phyloP scores from a whole-genome alignment of 2,797 vertebrate genomes.

The Sebastiscus tertius region DNA sequence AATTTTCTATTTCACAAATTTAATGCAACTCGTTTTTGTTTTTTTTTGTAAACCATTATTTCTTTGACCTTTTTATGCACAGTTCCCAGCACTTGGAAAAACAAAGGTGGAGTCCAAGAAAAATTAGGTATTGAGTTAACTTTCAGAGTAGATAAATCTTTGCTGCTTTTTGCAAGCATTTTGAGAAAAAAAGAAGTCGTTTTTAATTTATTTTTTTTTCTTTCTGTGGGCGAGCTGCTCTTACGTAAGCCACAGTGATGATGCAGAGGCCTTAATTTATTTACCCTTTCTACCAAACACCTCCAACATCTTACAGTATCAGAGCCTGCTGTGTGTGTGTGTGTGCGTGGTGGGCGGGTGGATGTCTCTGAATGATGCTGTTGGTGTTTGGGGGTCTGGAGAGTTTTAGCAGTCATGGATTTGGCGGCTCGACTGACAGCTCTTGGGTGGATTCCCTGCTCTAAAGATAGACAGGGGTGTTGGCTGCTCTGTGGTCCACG shows the following conservation, averaged over 20 bases:
- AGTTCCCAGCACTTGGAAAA: slow-evolving; percentile 84
- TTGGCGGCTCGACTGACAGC: slow-evolving; percentile 73
- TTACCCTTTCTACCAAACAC: slow-evolving; percentile 46
- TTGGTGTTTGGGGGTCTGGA: slow-evolving; percentile 72
- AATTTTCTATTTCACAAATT: slow-evolving; percentile 87
- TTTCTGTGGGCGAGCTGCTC: slow-evolving; percentile 39
- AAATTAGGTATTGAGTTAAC: slow-evolving; percentile 78
- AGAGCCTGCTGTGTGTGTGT: neutral
- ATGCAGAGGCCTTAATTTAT: slow-evolving; percentile 58
- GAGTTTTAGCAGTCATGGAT: slow-evolving; percentile 66
- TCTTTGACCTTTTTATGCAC: slow-evolving; percentile 82
- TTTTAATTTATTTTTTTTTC: slow-evolving; percentile 35
- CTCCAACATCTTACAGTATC: slow-evolving; percentile 35
- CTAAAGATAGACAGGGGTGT: slow-evolving; percentile 87
- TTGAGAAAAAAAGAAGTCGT: slow-evolving; percentile 46
- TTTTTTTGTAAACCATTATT: slow-evolving; percentile 79
- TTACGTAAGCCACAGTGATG: slow-evolving; percentile 47
- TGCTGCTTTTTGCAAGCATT: slow-evolving; percentile 63
- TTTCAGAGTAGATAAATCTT: slow-evolving; percentile 83
- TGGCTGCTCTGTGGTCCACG: slow-evolving; percentile 77
- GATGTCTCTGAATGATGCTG: slow-evolving; percentile 61
- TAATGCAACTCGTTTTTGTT: slow-evolving; percentile 77
- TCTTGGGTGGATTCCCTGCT: slow-evolving; percentile 82
- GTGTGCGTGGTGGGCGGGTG: slow-evolving; percentile 3
- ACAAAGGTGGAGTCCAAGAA: slow-evolving; percentile 84